Base-by-base conservation (phyloP, 2,113 vertebrate genomes). In the Trogon surrucura region DNA sequence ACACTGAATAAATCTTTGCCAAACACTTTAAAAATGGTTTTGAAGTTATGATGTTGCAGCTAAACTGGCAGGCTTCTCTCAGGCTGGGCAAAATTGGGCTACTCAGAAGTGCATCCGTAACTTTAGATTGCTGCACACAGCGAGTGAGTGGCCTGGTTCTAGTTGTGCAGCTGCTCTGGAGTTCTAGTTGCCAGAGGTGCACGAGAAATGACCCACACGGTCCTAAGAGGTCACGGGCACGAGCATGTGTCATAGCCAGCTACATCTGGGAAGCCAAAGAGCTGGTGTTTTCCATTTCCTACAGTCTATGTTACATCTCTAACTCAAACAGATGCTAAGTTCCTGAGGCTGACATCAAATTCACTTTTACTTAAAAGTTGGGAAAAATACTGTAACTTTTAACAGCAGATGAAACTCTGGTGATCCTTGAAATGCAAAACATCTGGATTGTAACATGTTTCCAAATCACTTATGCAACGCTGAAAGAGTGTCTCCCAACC, bases 151-250 rank as follows among this genome's bases (percentile, higher is more conserved):
- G 25, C 47, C 81, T 48, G 65, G 16, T 36, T 88, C 26, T 45
- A 36, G 29, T 32, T 12, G 1, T n/a, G 44, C 47, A 78, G 47
- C 65, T 84, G 29, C 30, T 80, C 65, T 36, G 48, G 16, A 74
- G 32, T 7, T 85, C 41, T 85, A 36, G 1, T 22, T 80, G 51
- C 38, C 67, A 85, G 80, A 78, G 51, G 27, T 32, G 22, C 30
- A 47, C 0, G 2, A 71, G 36, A 79, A 93, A 54, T 50, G 38
- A 45, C 77, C 32, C 19, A 7, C 3, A 19, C 0, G 23, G 12
- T 50, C 70, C 53, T 30, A 25, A 61, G 26, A 67, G 29, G 16
- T 11, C 2, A 9, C 0, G 36, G n/a, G 26, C 30, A n/a, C 0
- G 0, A 47, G 34, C 5, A 19, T n/a, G 57, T 36, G 15, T 15